Evolutionary conservation across 2,113 vertebrate genomes (phyloP), one percentile per base, ranked within the genome.

Genomic region (Malurus cyaneus): DNA sequence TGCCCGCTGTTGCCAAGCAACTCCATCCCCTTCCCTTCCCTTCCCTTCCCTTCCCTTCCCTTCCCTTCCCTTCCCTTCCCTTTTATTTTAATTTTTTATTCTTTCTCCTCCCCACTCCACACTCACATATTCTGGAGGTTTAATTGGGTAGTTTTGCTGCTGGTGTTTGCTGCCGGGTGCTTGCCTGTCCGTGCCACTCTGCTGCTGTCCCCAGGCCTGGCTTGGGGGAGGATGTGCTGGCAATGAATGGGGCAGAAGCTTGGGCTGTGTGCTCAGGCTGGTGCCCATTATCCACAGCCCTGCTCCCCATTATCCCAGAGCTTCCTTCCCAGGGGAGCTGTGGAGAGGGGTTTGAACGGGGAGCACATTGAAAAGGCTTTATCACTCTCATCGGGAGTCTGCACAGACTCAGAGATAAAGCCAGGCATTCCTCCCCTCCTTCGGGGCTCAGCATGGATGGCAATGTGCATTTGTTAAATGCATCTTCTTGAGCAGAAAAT

Each of bases 1-100:
- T 96, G 96, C 96, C 96, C 54, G 95, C 96, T 36, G 98, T 99
- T 99, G 98, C 99, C 98, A 99, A 98, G 99, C 98, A 98, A 99
- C 99, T 98, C 96, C 97, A 98, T 98, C 98, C 97, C 96, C 18
- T 5, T 46, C 44, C 26, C 24, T 4, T n/a, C 19, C 13, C 5
- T 97, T 97, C 32, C 96, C 97, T 97, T 65, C 7, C 5, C 11
- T 5, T 47, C 29, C 12, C 15, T 24, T 28, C 17, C 9, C 28
- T 24, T 18, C 50, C 14, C 4, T 16, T 4, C 7, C 8, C 17
- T 12, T 23, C 31, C 16, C 19, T 9, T 3, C 18, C 3, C 15
- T 8, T 6, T 32, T 6, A 18, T 25, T 25, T 29, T 2, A 23
- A 46, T 36, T 44, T 28, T 95, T 97, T 97, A 60, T 4, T 11